These are phyloP conservation scores for Plectrocnemia conspersa DNA, from an alignment of 1,140 invertebrate species.

Conservation along the genomic window DNA sequence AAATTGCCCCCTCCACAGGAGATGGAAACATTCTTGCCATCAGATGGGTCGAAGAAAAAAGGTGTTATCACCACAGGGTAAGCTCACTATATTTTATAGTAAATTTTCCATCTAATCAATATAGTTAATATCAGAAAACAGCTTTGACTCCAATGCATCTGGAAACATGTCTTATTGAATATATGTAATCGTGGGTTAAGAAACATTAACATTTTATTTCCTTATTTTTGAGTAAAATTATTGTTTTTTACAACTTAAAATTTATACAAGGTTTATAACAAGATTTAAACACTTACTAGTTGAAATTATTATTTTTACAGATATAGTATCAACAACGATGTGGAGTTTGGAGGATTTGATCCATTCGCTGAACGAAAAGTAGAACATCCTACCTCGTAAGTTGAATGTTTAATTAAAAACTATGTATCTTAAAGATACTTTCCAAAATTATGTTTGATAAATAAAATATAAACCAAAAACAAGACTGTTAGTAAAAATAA, in stretches of 20 bases:
- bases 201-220: conserved; percentile 13
- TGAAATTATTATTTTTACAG: no score
- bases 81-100: no score
- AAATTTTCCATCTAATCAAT: no score
- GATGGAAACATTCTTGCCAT: conserved; percentile 61
- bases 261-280: neutral
- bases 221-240: conserved; percentile 21
- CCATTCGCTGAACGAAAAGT: conserved; percentile 67
- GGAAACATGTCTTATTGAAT: no score
- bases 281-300: neutral
- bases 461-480: no score
- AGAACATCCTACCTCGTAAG: conserved; percentile 78
- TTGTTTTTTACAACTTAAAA: neutral
- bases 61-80: conserved; percentile 39
- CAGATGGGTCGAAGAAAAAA: conserved; percentile 53
- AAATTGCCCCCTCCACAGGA: conserved; percentile 44
- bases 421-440: neutral
- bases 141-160: no score
- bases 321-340: conserved; percentile 58
- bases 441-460: conserved; percentile 4
- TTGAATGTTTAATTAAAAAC: conserved; percentile 38
- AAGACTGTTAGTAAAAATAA: no score
- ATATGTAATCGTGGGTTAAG: no score
- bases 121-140: no score
- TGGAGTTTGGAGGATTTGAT: conserved; percentile 57